phyloP scores from a whole-genome alignment of 2,797 vertebrate species.

The Oreonectes daqikongensis region DNA sequence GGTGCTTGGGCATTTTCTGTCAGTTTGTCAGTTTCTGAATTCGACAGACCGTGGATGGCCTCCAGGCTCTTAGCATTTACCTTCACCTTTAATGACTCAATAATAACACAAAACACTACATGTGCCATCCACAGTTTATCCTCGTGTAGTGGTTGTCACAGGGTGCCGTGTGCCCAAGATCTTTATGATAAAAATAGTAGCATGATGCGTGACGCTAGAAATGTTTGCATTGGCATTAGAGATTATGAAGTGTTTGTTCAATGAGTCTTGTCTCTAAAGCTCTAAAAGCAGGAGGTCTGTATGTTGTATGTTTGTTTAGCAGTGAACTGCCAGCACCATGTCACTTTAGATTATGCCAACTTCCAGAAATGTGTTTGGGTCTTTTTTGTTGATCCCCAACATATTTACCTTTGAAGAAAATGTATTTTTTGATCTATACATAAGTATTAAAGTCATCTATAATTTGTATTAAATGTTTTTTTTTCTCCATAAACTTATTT shows the following conservation, averaged over 20 bases:
- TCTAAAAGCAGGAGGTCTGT: slow-evolving; percentile 10
- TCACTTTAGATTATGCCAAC: slow-evolving; percentile 33
- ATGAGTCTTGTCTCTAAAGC: slow-evolving; percentile 3
- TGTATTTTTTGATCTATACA: not conserved
- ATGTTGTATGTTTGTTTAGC: slow-evolving; percentile 49
- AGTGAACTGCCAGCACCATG: slow-evolving; percentile 20
- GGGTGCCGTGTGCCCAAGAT: slow-evolving; percentile 16
- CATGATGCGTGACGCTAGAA: not conserved
- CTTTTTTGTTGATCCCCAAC: not conserved
- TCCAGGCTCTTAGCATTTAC: slow-evolving; percentile 32
- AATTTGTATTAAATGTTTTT: too few relatives aligned
- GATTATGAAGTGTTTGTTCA: slow-evolving; percentile 56
- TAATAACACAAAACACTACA: not conserved
- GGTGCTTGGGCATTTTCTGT: slow-evolving; percentile 23
- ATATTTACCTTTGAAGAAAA: not conserved
- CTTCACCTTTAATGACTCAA: slow-evolving; percentile 36
- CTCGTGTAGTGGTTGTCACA: slow-evolving; percentile 15
- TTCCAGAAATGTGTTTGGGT: not conserved
- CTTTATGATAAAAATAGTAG: slow-evolving; percentile 24
- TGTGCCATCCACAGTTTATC: too few relatives aligned
- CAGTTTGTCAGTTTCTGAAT: slow-evolving; percentile 6
- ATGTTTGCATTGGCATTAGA: slow-evolving; percentile 54
- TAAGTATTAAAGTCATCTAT: not conserved
- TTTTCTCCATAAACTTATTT: too few relatives aligned
- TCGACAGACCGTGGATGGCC: slow-evolving; percentile 22